Conservation (phyloP, 2,888 invertebrate genomes). For the Drosophila macrospina region DNA sequence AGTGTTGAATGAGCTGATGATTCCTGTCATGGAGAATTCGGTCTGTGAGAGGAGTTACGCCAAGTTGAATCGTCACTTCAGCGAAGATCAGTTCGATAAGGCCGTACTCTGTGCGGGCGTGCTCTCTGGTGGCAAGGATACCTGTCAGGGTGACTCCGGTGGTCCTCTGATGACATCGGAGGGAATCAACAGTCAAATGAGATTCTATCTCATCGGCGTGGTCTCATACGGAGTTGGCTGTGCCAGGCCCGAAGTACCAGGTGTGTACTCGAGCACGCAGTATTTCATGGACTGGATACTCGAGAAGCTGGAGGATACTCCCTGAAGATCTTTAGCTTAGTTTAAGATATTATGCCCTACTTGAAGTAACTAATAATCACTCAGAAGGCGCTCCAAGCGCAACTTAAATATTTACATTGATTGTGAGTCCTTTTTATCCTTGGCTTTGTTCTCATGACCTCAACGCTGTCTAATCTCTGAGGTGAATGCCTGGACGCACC, state of each 20-base stretch:
- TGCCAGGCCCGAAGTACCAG: constrained; percentile 87
- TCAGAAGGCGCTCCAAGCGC: constrained; percentile 29
- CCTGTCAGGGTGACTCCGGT: constrained; percentile 85
- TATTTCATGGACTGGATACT: constrained; percentile 88
- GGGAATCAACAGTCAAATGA: constrained; percentile 40
- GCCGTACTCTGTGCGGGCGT: constrained; percentile 84
- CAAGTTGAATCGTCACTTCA: constrained; percentile 68
- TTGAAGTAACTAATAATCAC: constrained; percentile 31
- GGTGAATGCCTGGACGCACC: constrained; percentile 35
- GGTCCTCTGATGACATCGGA: constrained; percentile 85
- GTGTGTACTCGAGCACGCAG: constrained; percentile 88
- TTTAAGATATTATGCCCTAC: constrained; percentile 14
- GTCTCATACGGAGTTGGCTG: constrained; percentile 89
- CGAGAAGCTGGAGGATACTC: constrained; percentile 80
- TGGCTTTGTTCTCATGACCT: constrained; percentile 65
- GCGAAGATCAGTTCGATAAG: constrained; percentile 82
- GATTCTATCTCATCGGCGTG: constrained; percentile 87
- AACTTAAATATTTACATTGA: constrained; percentile 54
- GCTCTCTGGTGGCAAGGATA: constrained; percentile 83
- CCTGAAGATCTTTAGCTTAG: constrained; percentile 28
- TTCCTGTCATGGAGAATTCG: constrained; percentile 89
- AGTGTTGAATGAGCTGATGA: constrained; percentile 88
- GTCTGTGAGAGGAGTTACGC: constrained; percentile 86
- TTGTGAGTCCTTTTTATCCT: constrained; percentile 8
- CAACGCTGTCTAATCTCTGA: constrained; percentile 48